These are phyloP conservation scores for Orthosia gracilis DNA, from an alignment of 2,888 invertebrate genomes.

Conservation along the genomic window DNA sequence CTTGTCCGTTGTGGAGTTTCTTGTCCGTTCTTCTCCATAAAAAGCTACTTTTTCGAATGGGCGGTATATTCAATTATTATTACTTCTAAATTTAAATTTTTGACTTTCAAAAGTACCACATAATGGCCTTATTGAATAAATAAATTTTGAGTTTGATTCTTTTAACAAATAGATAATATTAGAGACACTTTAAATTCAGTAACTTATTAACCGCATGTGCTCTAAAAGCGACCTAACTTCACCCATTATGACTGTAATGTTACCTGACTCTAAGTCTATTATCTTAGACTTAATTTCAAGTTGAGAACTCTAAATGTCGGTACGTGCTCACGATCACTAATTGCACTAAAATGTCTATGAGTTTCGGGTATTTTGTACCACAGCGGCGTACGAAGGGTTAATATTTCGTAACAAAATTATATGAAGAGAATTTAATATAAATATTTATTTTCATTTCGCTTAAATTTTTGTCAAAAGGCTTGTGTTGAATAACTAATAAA, in stretches of 20 bases:
- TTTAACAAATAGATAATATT: background rate
- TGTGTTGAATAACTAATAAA: slow-evolving; percentile 60
- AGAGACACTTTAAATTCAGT: slow-evolving; percentile 4
- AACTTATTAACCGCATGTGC: slow-evolving; percentile 24
- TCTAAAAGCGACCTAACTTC: slow-evolving; percentile 49
- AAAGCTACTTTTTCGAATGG: too few relatives aligned
- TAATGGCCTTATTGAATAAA: too few relatives aligned
- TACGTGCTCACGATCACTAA: slow-evolving; percentile 58
- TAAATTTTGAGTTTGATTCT: background rate
- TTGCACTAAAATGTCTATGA: slow-evolving; percentile 35
- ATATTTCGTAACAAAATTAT: slow-evolving; percentile 22
- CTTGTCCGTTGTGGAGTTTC: too few relatives aligned
- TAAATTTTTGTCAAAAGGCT: slow-evolving; percentile 66
- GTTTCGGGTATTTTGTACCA: slow-evolving; percentile 18
- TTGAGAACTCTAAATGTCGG: slow-evolving; percentile 54
- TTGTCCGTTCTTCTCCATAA: too few relatives aligned
- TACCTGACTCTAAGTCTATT: slow-evolving; percentile 55
- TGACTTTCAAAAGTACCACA: too few relatives aligned
- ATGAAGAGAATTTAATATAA: slow-evolving; percentile 40
- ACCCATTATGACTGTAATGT: slow-evolving; percentile 51
- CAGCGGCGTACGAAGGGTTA: slow-evolving; percentile 23
- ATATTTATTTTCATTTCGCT: slow-evolving; percentile 63
- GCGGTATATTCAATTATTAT: too few relatives aligned
- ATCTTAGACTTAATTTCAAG: slow-evolving; percentile 59
- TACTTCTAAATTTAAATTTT: too few relatives aligned